Conservation (phyloP, 2,797 vertebrate species). For the Falco peregrinus region DNA sequence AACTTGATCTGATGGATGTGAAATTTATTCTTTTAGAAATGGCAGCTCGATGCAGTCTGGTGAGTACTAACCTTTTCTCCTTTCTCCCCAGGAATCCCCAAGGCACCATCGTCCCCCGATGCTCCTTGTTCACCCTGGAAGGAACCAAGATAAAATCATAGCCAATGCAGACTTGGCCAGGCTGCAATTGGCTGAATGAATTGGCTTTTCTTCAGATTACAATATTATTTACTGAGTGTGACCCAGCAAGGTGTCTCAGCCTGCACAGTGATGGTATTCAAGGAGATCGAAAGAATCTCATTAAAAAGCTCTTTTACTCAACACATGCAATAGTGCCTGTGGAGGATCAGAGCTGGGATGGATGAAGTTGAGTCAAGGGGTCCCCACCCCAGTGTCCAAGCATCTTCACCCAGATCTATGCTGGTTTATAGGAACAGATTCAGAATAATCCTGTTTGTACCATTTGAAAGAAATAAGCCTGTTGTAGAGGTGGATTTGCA, state of each 20-base stretch:
- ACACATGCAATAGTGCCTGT: background rate
- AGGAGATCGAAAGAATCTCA: background rate
- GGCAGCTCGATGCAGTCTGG: background rate
- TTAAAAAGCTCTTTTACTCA: background rate
- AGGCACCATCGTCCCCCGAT: constrained; percentile 74
- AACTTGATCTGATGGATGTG: background rate
- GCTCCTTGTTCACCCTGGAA: constrained; percentile 83
- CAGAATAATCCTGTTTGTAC: background rate
- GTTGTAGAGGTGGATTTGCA: background rate
- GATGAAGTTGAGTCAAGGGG: background rate
- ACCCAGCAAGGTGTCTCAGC: background rate
- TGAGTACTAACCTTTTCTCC: constrained; percentile 82
- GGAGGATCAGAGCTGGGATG: background rate
- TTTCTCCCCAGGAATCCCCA: constrained; percentile 80
- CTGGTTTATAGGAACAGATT: background rate
- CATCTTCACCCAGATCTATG: background rate
- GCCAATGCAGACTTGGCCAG: background rate
- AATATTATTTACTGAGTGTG: background rate
- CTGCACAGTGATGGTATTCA: background rate
- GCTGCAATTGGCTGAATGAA: background rate
- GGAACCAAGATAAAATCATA: background rate
- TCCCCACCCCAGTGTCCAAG: background rate
- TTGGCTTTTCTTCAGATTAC: background rate
- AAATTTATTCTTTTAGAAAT: background rate
- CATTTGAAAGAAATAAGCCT: rapidly evolving